Evolutionary conservation across 2,888 invertebrate species (phyloP).

Genomic region (Papilio demoleus): DNA sequence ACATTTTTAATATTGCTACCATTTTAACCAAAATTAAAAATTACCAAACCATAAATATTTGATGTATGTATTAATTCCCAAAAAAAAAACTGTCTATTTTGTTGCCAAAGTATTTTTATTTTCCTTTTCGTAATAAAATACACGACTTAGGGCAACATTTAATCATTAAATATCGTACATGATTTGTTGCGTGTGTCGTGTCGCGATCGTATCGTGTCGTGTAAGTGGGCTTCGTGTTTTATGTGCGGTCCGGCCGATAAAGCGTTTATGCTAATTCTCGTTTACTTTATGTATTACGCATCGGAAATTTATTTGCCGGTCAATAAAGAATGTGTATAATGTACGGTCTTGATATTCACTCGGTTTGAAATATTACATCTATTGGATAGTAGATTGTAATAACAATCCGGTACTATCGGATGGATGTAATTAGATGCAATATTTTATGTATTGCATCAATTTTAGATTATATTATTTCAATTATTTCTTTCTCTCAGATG

Average conservation of each 20-base stretch:
- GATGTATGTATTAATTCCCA: no score
- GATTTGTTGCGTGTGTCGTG: constrained; percentile 44
- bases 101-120: neutral
- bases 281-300: constrained; percentile 59
- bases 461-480: no score
- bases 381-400: neutral
- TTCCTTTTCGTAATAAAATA: no score
- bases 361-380: neutral
- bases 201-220: constrained; percentile 51
- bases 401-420: no score
- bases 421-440: no score
- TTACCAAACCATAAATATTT: no score
- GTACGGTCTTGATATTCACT: neutral
- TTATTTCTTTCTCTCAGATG: no score
- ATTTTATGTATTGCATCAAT: no score
- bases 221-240: constrained; percentile 48
- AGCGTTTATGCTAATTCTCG: constrained; percentile 62
- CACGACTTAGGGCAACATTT: constrained; percentile 1
- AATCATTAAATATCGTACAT: constrained; percentile 35
- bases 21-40: no score
- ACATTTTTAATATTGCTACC: no score
- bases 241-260: constrained; percentile 53
- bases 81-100: neutral
- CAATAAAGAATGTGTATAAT: constrained; percentile 41
- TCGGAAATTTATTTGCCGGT: constrained; percentile 55